These are phyloP conservation scores for Darevskia mixta DNA, from an alignment of 2,797 vertebrate genomes.

Conservation along the genomic window DNA sequence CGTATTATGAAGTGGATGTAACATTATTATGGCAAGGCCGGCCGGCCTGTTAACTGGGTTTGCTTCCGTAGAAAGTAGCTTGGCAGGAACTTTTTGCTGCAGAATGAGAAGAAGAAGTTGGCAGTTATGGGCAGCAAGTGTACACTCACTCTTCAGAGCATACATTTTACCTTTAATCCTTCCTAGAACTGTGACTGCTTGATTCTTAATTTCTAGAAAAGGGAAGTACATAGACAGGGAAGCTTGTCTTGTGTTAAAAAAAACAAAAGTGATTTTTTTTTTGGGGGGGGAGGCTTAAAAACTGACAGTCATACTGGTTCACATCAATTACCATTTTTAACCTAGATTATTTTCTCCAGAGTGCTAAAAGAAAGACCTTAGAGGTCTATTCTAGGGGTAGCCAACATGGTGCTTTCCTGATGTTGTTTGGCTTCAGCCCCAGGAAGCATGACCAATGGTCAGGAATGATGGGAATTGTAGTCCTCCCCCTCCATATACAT, in stretches of 20 bases:
- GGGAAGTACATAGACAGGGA: neutral
- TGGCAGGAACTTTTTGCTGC: neutral
- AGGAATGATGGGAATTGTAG: too few relatives aligned
- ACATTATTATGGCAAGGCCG: slow-evolving; percentile 14
- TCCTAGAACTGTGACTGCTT: neutral
- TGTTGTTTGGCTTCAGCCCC: too few relatives aligned
- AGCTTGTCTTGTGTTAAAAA: neutral
- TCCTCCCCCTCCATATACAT: too few relatives aligned
- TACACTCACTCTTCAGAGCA: neutral
- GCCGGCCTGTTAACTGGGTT: slow-evolving; percentile 40
- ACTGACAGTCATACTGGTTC: neutral
- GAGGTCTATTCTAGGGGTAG: too few relatives aligned
- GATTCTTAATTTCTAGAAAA: neutral
- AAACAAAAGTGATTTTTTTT: neutral
- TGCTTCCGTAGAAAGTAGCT: slow-evolving; percentile 32
- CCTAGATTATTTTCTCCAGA: too few relatives aligned
- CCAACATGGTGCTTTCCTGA: too few relatives aligned
- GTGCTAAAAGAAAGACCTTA: too few relatives aligned
- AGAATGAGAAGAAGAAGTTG: slow-evolving; percentile 42
- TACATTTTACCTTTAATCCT: slow-evolving; percentile 23
- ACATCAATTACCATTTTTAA: neutral
- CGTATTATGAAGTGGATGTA: slow-evolving; percentile 50
- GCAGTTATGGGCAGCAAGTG: slow-evolving; percentile 15
- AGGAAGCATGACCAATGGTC: too few relatives aligned
- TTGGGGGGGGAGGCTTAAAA: neutral